Evolutionary conservation across 2,797 vertebrate genomes (phyloP).

Genomic region (Taenioides sp.): DNA sequence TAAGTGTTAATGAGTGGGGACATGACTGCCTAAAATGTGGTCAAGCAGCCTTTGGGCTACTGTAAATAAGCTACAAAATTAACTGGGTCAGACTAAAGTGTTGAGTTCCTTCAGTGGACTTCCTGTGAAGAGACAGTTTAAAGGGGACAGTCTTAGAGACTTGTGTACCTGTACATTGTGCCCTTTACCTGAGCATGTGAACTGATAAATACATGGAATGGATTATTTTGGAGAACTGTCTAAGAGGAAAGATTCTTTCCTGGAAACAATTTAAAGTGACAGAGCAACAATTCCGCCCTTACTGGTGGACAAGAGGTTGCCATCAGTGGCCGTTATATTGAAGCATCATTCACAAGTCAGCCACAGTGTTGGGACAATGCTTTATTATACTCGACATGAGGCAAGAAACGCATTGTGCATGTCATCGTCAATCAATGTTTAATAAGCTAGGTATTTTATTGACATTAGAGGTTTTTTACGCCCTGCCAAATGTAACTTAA

Average conservation of each 20-base stretch:
- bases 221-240: slow-evolving; percentile 42
- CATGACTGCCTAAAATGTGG: slow-evolving; percentile 52
- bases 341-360: slow-evolving; percentile 42
- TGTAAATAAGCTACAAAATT: slow-evolving; percentile 73
- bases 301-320: slow-evolving; percentile 24
- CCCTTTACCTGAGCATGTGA: slow-evolving; percentile 55
- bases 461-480: slow-evolving; percentile 55
- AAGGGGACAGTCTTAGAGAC: slow-evolving; percentile 10
- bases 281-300: slow-evolving; percentile 28
- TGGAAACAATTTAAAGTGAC: slow-evolving; percentile 19
- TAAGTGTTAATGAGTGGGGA: slow-evolving; percentile 63
- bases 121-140: slow-evolving; percentile 37
- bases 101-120: slow-evolving; percentile 34
- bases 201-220: slow-evolving; percentile 42
- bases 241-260: slow-evolving; percentile 19
- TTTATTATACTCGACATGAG: slow-evolving; percentile 40
- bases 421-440: slow-evolving; percentile 72
- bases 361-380: slow-evolving; percentile 39
- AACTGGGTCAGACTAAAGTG: slow-evolving; percentile 42
- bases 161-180: slow-evolving; percentile 18
- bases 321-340: slow-evolving; percentile 31
- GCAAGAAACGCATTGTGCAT: slow-evolving; percentile 74
- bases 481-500: slow-evolving; percentile 43
- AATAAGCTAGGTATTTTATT: slow-evolving; percentile 76
- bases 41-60: slow-evolving; percentile 60